Percentiles rank a stretch among this genome's conserved stretches.
These are phyloP conservation scores for Trilocha varians DNA, from an alignment of 2,888 invertebrate genomes.

Conservation along the genomic window DNA sequence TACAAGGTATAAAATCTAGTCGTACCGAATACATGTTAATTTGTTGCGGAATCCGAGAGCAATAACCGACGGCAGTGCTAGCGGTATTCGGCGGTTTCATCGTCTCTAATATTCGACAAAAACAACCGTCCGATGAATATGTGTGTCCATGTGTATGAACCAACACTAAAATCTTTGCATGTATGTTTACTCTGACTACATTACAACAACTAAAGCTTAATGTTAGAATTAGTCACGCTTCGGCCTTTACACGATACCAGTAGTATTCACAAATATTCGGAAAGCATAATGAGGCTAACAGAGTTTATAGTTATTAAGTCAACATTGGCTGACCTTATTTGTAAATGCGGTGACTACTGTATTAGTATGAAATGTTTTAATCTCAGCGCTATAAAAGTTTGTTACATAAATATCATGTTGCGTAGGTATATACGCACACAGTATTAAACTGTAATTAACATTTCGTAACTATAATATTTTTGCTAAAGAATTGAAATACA, in stretches of 20 bases:
- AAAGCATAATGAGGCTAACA: conserved; percentile 2
- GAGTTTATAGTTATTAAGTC: not conserved
- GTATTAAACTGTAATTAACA: conserved; percentile 4
- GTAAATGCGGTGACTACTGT: not conserved
- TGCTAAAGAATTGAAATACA: conserved; percentile 1
- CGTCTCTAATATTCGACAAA: conserved; percentile 64
- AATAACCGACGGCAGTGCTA: conserved; percentile 65
- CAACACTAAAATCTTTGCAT: conserved; percentile 31
- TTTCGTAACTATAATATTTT: conserved; percentile 6
- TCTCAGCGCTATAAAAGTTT: conserved; percentile 3
- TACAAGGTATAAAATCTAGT: conserved; percentile 62
- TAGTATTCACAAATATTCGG: not conserved
- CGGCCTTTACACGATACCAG: conserved; percentile 34
- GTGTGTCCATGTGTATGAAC: conserved; percentile 34
- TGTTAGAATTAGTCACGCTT: conserved; percentile 53
- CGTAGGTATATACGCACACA: conserved; percentile 4
- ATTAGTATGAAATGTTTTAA: not conserved
- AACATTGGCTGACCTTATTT: not conserved
- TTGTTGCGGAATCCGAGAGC: conserved; percentile 73
- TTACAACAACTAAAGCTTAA: conserved; percentile 56
- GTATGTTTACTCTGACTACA: conserved; percentile 41
- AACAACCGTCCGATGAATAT: conserved; percentile 39
- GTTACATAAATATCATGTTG: conserved; percentile 5
- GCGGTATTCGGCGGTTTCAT: conserved; percentile 70
- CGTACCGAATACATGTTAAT: conserved; percentile 73